A percentile compares a stretch with the other conserved stretches of the same genome.
Evolutionary conservation across 2,888 invertebrate genomes (phyloP).

Genomic region (Latheticus oryzae): DNA sequence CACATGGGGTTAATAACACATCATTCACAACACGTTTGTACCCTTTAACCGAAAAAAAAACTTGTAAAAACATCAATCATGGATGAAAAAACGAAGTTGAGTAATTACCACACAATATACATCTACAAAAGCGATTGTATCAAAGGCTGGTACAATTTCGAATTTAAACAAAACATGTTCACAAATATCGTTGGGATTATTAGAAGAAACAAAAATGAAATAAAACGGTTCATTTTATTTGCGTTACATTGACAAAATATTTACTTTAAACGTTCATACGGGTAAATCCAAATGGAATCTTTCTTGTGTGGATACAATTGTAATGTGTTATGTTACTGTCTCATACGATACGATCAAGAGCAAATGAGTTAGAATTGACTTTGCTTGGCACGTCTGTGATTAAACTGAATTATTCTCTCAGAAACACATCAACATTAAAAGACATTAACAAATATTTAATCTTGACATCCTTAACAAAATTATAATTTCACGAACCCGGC

Average conservation of each 20-base stretch:
- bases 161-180: slow-evolving; percentile 12
- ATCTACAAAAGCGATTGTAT: slow-evolving; percentile 2
- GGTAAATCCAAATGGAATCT: slow-evolving; percentile 16
- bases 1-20: slow-evolving; percentile 17
- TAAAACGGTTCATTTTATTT: slow-evolving; percentile 14
- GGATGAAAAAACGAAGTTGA: not conserved
- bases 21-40: not conserved
- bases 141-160: slow-evolving; percentile 15
- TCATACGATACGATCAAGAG: too few species aligned
- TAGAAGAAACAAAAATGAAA: slow-evolving; percentile 16
- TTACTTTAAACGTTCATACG: slow-evolving; percentile 8
- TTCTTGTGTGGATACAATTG: slow-evolving; percentile 5
- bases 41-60: not conserved
- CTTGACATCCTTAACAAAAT: too few species aligned
- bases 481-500: too few species aligned
- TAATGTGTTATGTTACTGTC: slow-evolving; percentile 16
- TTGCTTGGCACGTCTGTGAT: too few species aligned
- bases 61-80: slow-evolving; percentile 17
- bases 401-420: too few species aligned
- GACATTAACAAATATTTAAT: too few species aligned
- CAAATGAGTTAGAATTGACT: too few species aligned
- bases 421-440: too few species aligned
- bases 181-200: slow-evolving; percentile 12
- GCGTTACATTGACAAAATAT: slow-evolving; percentile 16
- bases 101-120: slow-evolving; percentile 15